phyloP scores from a whole-genome alignment of 2,113 vertebrate genomes.

The Podarcis raffonei region DNA sequence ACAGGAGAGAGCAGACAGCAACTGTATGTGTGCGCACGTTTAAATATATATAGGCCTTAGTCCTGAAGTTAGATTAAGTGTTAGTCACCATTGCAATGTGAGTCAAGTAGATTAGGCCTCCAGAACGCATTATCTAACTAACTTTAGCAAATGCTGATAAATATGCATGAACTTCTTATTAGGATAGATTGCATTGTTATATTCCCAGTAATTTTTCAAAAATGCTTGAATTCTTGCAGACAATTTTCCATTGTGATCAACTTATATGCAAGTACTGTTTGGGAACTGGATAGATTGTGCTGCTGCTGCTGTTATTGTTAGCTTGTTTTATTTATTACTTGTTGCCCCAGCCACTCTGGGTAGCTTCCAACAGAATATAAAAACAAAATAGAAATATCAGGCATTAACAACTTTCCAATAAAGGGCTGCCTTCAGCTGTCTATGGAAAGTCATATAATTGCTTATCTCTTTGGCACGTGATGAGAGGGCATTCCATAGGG shows the following conservation, averaged over 20 bases:
- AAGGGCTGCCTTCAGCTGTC: too few relatives aligned
- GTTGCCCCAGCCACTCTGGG: too few relatives aligned
- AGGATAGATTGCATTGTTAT: not conserved
- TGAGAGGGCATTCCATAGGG: too few relatives aligned
- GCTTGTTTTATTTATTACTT: too few relatives aligned
- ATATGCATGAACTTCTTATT: not conserved
- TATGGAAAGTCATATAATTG: too few relatives aligned
- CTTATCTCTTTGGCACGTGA: too few relatives aligned
- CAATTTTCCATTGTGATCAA: not conserved
- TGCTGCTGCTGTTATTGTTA: too few relatives aligned
- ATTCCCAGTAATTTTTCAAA: not conserved
- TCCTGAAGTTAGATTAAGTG: not conserved
- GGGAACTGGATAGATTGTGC: not conserved
- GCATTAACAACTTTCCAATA: too few relatives aligned
- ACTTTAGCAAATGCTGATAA: not conserved
- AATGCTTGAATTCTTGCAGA: not conserved
- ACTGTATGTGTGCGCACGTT: not conserved
- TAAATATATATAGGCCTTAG: too few relatives aligned
- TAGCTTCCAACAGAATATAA: too few relatives aligned
- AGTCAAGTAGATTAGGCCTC: not conserved
- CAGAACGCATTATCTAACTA: not conserved
- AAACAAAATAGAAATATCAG: too few relatives aligned
- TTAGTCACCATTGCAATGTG: not conserved
- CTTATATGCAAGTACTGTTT: not conserved
- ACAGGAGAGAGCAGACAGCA: not conserved